A percentile compares a stretch with the other conserved stretches of the same genome.
These are phyloP conservation scores for Lutraria lutraria DNA, from an alignment of 2,888 invertebrate genomes.

Conservation along the genomic window DNA sequence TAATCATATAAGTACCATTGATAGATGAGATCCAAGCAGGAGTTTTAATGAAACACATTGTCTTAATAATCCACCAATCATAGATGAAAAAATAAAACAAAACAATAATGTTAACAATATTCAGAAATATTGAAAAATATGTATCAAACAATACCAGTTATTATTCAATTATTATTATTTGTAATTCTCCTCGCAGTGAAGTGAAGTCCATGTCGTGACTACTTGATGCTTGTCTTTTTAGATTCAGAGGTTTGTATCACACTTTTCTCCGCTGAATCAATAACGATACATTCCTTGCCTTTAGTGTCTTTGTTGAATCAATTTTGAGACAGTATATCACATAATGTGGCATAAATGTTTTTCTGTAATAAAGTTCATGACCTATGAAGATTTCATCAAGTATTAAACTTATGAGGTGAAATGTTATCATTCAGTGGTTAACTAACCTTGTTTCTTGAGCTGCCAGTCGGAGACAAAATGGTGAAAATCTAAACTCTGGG, in stretches of 20 bases:
- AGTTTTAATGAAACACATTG: neutral
- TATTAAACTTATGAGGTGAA: neutral
- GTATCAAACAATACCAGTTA: neutral
- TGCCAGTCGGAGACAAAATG: conserved; percentile 79
- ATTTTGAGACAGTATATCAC: neutral
- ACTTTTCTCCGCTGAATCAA: no score
- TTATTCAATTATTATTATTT: no score
- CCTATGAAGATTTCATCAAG: neutral
- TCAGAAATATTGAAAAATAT: neutral
- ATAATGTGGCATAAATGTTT: neutral
- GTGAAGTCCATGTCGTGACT: neutral
- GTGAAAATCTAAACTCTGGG: conserved; percentile 60
- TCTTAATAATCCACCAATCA: neutral
- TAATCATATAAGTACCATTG: neutral
- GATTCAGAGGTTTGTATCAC: no score
- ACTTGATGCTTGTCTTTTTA: neutral
- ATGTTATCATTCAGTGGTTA: neutral
- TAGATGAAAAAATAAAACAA: neutral
- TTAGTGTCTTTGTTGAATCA: neutral
- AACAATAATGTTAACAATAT: neutral
- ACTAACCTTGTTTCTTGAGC: conserved; percentile 85
- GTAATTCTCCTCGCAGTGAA: neutral
- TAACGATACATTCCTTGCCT: no score
- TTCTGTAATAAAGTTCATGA: neutral
- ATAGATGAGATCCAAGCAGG: neutral